Evolutionary conservation across 2,113 vertebrate species (phyloP), one percentile per base, ranked within the genome.

Genomic region (Alces alces): DNA sequence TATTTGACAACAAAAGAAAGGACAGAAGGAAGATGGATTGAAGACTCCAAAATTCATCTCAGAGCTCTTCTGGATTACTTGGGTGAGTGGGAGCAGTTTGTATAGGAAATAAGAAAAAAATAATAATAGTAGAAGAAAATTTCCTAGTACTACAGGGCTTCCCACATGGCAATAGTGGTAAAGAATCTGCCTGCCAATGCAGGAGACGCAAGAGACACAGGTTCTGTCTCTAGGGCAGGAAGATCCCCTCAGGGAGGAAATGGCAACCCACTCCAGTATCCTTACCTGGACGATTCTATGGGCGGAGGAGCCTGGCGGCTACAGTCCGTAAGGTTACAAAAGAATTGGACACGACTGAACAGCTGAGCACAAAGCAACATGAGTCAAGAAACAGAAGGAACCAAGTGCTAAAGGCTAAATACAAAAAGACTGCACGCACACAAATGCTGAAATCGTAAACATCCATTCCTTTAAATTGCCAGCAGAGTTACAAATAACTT

Each of bases 331-430:
- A 6, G 70, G 6, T 76, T 43, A 11, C 70, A 25, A 43, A 76
- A 14, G 70, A 43, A 23, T 14, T 6, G 23, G 36, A 43, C 0
- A 0, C 1, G 2, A 76, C 11, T 3, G 12, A 76, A 43, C 12
- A 43, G 25, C 21, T 27, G 70, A 76, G 36, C 70, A 76, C 36
- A 80, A 5, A 80, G 78, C 78, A 52, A 21, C 16, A 12, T 21
- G 28, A 50, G 28, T 52, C 45, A 80, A 30, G 10, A 50, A 3
- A 52, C 1, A 0, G 28, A 80, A 80, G 21, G 45, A 33, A 80
- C 78, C 9, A 50, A 80, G 78, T 21, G 78, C 78, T 50, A 30
- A 80, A 50, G 16, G 50, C 28, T 50, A 50, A 80, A 50, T 33
- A 10, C 45, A 33, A 80, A 80, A 33, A 50, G 45, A 33, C 78